A percentile compares a stretch with the other conserved stretches of the same genome.
Conservation (phyloP, 2,113 vertebrate genomes). For the Indicator indicator region DNA sequence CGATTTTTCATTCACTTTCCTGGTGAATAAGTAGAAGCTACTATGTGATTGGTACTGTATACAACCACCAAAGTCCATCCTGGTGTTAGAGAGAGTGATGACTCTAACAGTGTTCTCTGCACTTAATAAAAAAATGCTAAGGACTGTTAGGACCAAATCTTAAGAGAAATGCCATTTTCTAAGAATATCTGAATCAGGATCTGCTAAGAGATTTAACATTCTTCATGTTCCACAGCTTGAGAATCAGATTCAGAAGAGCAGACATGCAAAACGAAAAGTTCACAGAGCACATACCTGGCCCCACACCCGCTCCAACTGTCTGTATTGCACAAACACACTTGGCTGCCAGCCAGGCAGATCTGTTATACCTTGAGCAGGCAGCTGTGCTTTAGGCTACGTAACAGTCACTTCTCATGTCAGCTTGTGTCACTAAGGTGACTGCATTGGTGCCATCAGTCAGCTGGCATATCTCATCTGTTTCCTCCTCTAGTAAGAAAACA, state of each 20-base stretch:
- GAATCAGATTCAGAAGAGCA: not conserved
- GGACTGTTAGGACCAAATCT: not conserved
- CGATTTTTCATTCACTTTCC: not conserved
- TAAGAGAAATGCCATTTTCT: not conserved
- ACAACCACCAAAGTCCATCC: not conserved
- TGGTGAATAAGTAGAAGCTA: not conserved
- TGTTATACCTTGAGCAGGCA: fast-evolving
- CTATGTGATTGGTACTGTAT: not conserved
- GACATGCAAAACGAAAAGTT: not conserved
- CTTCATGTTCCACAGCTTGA: not conserved
- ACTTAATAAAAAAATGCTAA: not conserved
- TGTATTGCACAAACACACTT: not conserved
- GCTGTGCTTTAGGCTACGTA: not conserved
- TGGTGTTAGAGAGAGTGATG: not conserved
- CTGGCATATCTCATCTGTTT: not conserved
- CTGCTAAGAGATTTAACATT: not conserved
- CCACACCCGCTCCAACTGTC: not conserved
- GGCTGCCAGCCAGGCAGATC: not conserved
- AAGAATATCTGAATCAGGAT: not conserved
- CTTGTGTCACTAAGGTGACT: not conserved
- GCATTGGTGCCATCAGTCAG: not conserved
- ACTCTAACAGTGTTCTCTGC: not conserved
- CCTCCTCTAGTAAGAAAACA: not conserved
- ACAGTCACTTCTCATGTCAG: not conserved
- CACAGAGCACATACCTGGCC: not conserved